Percentiles rank a stretch among this genome's conserved stretches.
Conservation (phyloP, 2,888 invertebrate genomes). For the Drosophila villosipedis region DNA sequence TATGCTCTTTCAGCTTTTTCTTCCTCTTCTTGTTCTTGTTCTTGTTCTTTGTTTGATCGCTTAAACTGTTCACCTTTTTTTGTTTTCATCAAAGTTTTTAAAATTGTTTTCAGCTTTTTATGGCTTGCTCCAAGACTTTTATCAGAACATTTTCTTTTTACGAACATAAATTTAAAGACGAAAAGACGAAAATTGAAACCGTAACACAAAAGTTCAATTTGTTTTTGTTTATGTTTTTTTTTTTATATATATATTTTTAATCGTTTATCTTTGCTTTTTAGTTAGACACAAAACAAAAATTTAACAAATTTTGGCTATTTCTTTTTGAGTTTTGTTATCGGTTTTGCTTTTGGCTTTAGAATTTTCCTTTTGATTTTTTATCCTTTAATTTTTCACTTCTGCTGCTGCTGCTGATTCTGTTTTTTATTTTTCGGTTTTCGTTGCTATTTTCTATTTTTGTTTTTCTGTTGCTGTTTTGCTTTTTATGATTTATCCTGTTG, state of each 20-base stretch:
- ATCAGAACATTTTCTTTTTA: conserved; percentile 66
- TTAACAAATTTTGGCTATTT: conserved; percentile 82
- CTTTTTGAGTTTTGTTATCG: conserved; percentile 37
- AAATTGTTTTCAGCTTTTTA: conserved; percentile 51
- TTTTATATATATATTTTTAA: conserved; percentile 17
- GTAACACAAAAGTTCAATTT: conserved; percentile 69
- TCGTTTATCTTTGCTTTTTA: conserved; percentile 31
- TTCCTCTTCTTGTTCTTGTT: conserved; percentile 24
- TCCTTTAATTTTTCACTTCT: conserved; percentile 59
- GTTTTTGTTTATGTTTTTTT: conserved; percentile 19
- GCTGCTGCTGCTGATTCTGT: conserved; percentile 43
- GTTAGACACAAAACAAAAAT: conserved; percentile 67
- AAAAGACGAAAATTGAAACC: conserved; percentile 77
- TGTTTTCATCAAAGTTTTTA: conserved; percentile 58
- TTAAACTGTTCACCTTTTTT: conserved; percentile 54
- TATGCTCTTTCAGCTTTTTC: background rate
- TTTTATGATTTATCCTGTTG: conserved; percentile 39
- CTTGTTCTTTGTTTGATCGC: conserved; percentile 25
- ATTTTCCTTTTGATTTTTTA: conserved; percentile 60
- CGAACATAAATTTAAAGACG: conserved; percentile 77
- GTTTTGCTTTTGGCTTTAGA: conserved; percentile 62
- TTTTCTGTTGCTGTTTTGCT: conserved; percentile 46
- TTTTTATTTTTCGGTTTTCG: conserved; percentile 35
- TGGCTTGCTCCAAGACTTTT: conserved; percentile 52
- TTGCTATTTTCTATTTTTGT: conserved; percentile 50